A percentile compares a stretch with the other conserved stretches of the same genome.
Conservation (phyloP, 2,113 vertebrate genomes). For the Neolamprologus kungweensis region DNA sequence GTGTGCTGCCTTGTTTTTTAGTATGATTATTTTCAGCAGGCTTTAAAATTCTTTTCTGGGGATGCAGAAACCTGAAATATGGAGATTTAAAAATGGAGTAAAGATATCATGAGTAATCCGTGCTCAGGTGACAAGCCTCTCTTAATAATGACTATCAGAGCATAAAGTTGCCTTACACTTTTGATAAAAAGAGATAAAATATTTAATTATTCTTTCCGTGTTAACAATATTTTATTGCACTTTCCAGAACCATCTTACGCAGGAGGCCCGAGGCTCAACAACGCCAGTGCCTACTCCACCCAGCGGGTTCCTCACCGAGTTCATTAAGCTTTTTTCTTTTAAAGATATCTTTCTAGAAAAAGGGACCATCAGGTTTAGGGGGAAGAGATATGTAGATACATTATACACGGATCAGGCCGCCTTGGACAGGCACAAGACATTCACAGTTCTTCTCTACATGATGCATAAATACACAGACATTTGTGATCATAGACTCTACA, state of each 20-base stretch:
- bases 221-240: conserved; percentile 50
- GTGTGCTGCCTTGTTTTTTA: conserved; percentile 34
- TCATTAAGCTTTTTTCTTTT: conserved; percentile 21
- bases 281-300: not conserved
- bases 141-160: not conserved
- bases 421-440: conserved; percentile 59
- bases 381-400: conserved; percentile 33
- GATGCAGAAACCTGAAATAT: not conserved
- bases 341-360: not conserved
- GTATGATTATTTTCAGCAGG: conserved; percentile 15
- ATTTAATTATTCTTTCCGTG: not conserved
- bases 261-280: not conserved
- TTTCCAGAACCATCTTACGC: conserved; percentile 20
- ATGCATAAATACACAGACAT: conserved; percentile 31
- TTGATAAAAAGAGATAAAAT: not conserved
- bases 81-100: not conserved
- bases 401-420: conserved; percentile 37
- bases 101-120: not conserved
- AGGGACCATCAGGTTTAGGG: not conserved
- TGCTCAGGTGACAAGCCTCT: not conserved
- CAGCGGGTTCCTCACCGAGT: not conserved
- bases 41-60: not conserved
- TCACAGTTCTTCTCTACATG: conserved; percentile 52
- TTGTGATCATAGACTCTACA: not conserved
- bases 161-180: not conserved